Evolutionary conservation across 1,140 invertebrate species (phyloP), one percentile per base, ranked within the genome.

Genomic region (Cotesia chilonis): DNA sequence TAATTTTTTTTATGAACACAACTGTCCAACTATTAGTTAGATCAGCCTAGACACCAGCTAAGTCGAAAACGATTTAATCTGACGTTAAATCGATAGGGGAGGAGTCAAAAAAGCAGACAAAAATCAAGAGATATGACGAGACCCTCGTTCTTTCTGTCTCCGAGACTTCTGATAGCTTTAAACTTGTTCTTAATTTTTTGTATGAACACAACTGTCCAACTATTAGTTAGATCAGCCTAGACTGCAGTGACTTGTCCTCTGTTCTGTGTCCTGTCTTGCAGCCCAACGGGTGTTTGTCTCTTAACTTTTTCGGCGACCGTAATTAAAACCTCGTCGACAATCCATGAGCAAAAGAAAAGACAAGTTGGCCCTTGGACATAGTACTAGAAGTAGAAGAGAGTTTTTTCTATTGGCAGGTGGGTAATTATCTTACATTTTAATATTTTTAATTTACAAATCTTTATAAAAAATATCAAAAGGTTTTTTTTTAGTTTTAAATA

Each of bases 81-180:
- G 54, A 55, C 54, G 12, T 55, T 55, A 17, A 55, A 55, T 14
- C 54, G 54, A 55, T 47, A 47, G 2, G 10, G 41, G 41, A 6
- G 41, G 41, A 47, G 41, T 47, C 41, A 55, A n/a, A 55, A 55
- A 55, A 55, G 12, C 17, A 55, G 54, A 17, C 17, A 55, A 55
- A 17, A 55, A n/a, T 55, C n/a, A 55, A 14, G 12, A n/a, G 17
- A 14, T 55, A 55, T 55, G 54, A 55, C 54, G 17, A 55, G 54
- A 55, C 54, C 54, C 17, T 55, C 12, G 17, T 55, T 55, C 12
- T 55, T n/a, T 80, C 80, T 82, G 61, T 63, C 14, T 17, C 38
- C 59, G 10, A n/a, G 47, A 57, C 36, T 51, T 37, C 36, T 65
- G 54, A 47, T 47, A 47, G 41, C 5, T 38, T 36, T 70, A 20